Conservation (phyloP, 1,140 invertebrate species). For the Saccostrea echinata region DNA sequence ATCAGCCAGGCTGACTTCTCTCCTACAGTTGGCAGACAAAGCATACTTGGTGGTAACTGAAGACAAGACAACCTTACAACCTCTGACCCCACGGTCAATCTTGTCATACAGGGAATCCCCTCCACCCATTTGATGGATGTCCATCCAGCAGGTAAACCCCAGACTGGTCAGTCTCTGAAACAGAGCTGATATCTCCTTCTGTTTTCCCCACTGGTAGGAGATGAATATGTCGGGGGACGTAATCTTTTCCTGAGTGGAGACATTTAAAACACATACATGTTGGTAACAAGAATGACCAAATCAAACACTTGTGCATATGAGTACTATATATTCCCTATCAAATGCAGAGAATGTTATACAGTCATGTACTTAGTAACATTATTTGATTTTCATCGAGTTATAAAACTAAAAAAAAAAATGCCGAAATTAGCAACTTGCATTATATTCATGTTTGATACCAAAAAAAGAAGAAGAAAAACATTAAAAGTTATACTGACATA, state of each 20-base stretch:
- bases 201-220: conserved; percentile 78
- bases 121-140: conserved; percentile 78
- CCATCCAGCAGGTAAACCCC: conserved; percentile 76
- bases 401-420: too few species aligned
- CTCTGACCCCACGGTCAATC: conserved; percentile 76
- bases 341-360: too few species aligned
- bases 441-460: too few species aligned
- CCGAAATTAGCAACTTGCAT: too few species aligned
- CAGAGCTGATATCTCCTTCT: conserved; percentile 72
- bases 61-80: conserved; percentile 70
- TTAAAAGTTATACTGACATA: too few species aligned
- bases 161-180: conserved; percentile 67
- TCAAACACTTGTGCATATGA: too few species aligned
- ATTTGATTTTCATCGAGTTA: too few species aligned
- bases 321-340: too few species aligned
- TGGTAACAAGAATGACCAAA: too few species aligned
- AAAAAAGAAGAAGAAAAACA: too few species aligned
- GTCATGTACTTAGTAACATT: too few species aligned
- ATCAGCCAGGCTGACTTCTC: conserved; percentile 75
- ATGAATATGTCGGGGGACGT: conserved; percentile 72
- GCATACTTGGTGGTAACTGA: conserved; percentile 77
- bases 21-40: conserved; percentile 74
- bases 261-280: neutral
- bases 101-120: conserved; percentile 78
- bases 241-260: neutral